phyloP scores from a whole-genome alignment of 2,888 invertebrate genomes.

The Orthosia gothica region DNA sequence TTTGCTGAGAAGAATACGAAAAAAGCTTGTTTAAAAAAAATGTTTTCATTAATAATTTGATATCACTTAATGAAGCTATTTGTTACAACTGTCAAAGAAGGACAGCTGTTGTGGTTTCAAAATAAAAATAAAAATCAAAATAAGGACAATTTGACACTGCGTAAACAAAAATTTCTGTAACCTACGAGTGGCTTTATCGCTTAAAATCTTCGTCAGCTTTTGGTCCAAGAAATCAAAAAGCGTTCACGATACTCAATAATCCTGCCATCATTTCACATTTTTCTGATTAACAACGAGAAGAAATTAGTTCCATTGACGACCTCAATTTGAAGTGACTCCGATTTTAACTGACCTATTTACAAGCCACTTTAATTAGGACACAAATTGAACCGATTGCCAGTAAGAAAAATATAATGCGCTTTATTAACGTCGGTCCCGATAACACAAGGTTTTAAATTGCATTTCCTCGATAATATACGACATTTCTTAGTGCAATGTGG shows the following conservation, averaged over 20 bases:
- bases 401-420: constrained; percentile 51
- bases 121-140: no score
- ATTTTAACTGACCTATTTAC: constrained; percentile 39
- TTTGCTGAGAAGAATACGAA: no score
- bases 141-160: not conserved
- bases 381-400: constrained; percentile 42
- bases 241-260: not conserved
- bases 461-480: constrained; percentile 65
- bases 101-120: not conserved
- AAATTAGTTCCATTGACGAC: constrained; percentile 4
- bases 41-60: no score
- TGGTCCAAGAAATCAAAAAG: not conserved
- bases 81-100: not conserved
- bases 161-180: not conserved
- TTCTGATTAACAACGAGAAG: not conserved
- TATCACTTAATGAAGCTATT: not conserved
- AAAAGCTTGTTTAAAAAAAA: no score
- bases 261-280: not conserved
- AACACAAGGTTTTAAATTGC: constrained; percentile 59
- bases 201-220: no score
- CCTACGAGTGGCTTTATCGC: not conserved
- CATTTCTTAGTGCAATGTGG: constrained; percentile 59
- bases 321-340: constrained; percentile 21
- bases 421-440: constrained; percentile 50
- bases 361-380: constrained; percentile 42